A percentile compares a stretch with the other conserved stretches of the same genome.
These are phyloP conservation scores for Stenoptilia bipunctidactyla DNA, from an alignment of 2,888 invertebrate species.

Conservation along the genomic window DNA sequence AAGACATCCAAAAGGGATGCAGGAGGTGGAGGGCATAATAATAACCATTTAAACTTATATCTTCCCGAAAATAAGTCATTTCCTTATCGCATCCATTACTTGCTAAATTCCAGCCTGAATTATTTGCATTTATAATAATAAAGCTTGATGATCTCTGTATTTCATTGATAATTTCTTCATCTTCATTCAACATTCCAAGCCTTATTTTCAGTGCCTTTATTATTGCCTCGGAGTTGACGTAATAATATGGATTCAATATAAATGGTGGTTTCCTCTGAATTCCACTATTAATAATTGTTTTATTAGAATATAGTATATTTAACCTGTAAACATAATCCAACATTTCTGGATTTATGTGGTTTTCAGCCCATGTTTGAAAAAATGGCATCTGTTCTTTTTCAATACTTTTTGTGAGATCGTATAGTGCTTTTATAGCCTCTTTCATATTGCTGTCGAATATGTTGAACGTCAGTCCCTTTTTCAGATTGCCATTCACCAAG, in stretches of 20 bases:
- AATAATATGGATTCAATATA: conserved; percentile 53
- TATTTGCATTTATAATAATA: conserved; percentile 44
- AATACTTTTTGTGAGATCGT: conserved; percentile 45
- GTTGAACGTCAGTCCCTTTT: conserved; percentile 52
- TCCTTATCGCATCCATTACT: conserved; percentile 55
- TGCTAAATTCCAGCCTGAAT: conserved; percentile 64
- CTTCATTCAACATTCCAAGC: conserved; percentile 22
- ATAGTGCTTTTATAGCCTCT: conserved; percentile 51
- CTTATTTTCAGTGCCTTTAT: conserved; percentile 41
- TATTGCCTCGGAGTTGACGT: conserved; percentile 46
- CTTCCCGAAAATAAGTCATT: conserved; percentile 75
- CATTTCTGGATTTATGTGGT: conserved; percentile 58
- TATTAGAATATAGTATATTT: conserved; percentile 44
- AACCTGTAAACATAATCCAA: conserved; percentile 54
- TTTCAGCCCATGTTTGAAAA: conserved; percentile 43
- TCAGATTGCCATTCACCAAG: conserved; percentile 30
- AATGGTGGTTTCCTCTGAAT: conserved; percentile 43
- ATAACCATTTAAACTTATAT: conserved; percentile 71
- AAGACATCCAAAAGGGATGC: conserved; percentile 72
- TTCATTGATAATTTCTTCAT: conserved; percentile 30
- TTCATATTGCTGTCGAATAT: conserved; percentile 58
- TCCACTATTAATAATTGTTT: conserved; percentile 22
- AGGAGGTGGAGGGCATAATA: conserved; percentile 69
- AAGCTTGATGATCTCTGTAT: conserved; percentile 26
- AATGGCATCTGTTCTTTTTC: conserved; percentile 37